Percentiles rank a stretch among this genome's conserved stretches.
These are phyloP conservation scores for Triplophysa rosa DNA, from an alignment of 2,113 vertebrate species.

Conservation along the genomic window DNA sequence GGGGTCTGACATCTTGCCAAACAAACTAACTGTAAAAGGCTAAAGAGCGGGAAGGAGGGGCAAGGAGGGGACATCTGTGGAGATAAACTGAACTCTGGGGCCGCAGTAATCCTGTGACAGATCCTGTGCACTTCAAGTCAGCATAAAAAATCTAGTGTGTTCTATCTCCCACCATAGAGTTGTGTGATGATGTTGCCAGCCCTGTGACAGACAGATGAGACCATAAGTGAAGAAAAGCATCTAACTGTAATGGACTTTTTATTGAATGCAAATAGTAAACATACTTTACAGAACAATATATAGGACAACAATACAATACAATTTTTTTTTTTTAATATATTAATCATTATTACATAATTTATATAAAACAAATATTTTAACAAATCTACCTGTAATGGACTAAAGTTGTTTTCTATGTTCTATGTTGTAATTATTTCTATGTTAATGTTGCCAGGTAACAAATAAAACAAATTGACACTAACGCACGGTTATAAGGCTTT, in stretches of 20 bases:
- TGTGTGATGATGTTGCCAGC: slow-evolving; percentile 67
- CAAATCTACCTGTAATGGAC: slow-evolving; percentile 63
- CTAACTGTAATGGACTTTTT: slow-evolving; percentile 63
- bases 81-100: slow-evolving; percentile 66
- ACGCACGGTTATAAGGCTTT: no score
- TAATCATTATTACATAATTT: no score
- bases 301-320: no score
- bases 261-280: no score
- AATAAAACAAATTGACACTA: no score
- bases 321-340: no score
- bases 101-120: slow-evolving; percentile 75
- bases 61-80: slow-evolving; percentile 74
- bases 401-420: background rate
- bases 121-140: slow-evolving; percentile 84
- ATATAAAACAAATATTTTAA: no score
- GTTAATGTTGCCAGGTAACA: no score
- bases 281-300: no score
- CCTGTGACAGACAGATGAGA: slow-evolving; percentile 37
- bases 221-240: slow-evolving; percentile 28
- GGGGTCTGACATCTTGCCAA: slow-evolving; percentile 73
- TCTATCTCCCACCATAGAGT: slow-evolving; percentile 83
- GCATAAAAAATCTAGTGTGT: slow-evolving; percentile 95
- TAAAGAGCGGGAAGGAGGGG: slow-evolving; percentile 46
- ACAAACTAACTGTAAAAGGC: slow-evolving; percentile 78
- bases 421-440: background rate